Evolutionary conservation across 30 jellyfish, hydroid and myxozoan genomes (phyloP).

Genomic region (Hydractinia symbiolongicarpus): DNA sequence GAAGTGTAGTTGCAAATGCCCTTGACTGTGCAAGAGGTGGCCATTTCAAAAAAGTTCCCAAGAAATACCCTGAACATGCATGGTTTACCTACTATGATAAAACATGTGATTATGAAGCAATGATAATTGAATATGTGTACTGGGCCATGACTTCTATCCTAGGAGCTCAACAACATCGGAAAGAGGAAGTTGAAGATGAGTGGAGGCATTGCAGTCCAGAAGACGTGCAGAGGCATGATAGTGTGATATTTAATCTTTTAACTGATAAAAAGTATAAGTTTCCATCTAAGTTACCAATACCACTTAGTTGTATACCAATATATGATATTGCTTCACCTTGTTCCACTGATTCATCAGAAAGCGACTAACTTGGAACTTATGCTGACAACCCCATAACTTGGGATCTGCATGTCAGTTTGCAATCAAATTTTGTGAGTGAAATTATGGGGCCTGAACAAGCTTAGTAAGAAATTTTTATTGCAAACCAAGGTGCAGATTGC

Average conservation of each 20-base stretch:
- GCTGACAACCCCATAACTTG: too few relatives aligned
- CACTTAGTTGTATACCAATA: neutral
- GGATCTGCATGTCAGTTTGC: too few relatives aligned
- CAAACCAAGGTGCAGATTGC: too few relatives aligned
- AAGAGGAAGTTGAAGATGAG: conserved; percentile 20
- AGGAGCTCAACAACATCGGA: conserved; percentile 39
- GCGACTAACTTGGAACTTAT: too few relatives aligned
- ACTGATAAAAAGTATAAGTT: conserved; percentile 20
- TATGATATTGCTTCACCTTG: neutral
- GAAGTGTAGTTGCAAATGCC: conserved; percentile 30
- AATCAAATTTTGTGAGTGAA: too few relatives aligned
- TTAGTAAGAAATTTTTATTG: too few relatives aligned
- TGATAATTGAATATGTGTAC: conserved; percentile 31
- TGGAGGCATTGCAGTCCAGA: conserved; percentile 35
- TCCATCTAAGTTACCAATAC: conserved; percentile 21
- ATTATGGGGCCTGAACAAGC: too few relatives aligned
- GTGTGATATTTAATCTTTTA: conserved; percentile 16
- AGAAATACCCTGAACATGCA: conserved; percentile 31
- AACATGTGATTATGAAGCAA: conserved; percentile 30
- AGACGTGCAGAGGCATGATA: conserved; percentile 20
- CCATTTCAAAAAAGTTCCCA: conserved; percentile 27
- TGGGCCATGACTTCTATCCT: conserved; percentile 47
- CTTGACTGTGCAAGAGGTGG: conserved; percentile 55
- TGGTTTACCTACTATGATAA: conserved; percentile 48
- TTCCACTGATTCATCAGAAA: too few relatives aligned